These are phyloP conservation scores for Nothobranchius furzeri DNA, from an alignment of 2,113 vertebrate species.

Conservation along the genomic window DNA sequence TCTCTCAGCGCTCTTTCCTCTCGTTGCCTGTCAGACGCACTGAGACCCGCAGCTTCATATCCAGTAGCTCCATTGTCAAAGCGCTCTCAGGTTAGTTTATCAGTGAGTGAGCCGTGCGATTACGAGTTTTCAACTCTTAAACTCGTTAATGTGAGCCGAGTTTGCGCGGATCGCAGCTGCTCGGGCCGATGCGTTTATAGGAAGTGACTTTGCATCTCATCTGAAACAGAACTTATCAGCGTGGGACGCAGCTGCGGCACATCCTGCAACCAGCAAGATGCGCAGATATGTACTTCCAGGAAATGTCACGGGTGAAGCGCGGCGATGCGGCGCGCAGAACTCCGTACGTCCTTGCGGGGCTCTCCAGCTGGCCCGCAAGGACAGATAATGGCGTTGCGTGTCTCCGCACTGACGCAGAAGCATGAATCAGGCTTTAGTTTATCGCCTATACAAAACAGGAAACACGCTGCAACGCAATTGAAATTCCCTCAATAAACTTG, in stretches of 20 bases:
- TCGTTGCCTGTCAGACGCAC: conserved; percentile 55
- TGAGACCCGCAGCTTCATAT: conserved; percentile 10
- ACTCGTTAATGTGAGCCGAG: background rate
- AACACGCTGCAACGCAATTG: background rate
- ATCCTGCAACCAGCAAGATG: conserved; percentile 47
- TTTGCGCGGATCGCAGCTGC: background rate
- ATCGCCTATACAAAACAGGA: background rate
- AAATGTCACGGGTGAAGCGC: conserved; percentile 25
- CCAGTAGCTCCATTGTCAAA: background rate
- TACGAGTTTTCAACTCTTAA: background rate
- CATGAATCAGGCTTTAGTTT: background rate
- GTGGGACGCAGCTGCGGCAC: conserved; percentile 54
- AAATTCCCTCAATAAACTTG: no score
- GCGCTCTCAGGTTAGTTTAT: background rate
- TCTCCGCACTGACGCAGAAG: no score
- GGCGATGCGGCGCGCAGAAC: background rate
- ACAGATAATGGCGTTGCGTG: no score
- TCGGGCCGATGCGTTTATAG: background rate
- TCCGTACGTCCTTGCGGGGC: no score
- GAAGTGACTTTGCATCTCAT: conserved; percentile 60
- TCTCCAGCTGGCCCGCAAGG: no score
- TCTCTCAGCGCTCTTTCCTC: conserved; percentile 13
- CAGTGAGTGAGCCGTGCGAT: background rate
- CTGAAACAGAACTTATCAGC: conserved; percentile 28
- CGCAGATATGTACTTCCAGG: background rate